Evolutionary conservation across 2,113 vertebrate genomes (phyloP).

Genomic region (Tretioscincus oriximinensis): DNA sequence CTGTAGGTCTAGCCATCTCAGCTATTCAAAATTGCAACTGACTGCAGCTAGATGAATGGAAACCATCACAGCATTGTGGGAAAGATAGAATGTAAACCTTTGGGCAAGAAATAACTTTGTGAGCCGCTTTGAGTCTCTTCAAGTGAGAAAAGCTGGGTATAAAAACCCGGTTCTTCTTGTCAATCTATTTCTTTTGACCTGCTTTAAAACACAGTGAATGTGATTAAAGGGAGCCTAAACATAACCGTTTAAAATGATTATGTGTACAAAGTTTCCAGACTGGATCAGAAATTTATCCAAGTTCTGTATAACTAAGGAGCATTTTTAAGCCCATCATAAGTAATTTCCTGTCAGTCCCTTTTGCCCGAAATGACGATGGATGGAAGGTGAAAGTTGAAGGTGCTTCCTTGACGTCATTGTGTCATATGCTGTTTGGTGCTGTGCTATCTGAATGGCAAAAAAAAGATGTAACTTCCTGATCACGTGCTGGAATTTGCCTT

Average conservation of each 20-base stretch:
- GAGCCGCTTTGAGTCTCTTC: too few species aligned
- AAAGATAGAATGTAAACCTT: too few species aligned
- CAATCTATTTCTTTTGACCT: too few species aligned
- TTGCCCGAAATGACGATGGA: too few species aligned
- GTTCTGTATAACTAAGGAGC: neutral
- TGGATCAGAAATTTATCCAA: neutral
- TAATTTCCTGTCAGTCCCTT: neutral
- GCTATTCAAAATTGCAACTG: too few species aligned
- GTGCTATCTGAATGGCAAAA: neutral
- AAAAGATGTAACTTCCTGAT: slow-evolving; percentile 2
- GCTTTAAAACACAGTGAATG: neutral
- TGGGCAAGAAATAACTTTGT: too few species aligned
- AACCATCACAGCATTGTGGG: too few species aligned
- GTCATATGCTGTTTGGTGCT: neutral
- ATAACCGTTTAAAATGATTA: neutral
- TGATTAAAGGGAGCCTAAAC: neutral
- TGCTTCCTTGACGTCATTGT: neutral
- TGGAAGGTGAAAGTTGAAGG: too few species aligned
- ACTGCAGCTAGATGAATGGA: too few species aligned
- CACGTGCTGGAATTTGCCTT: neutral
- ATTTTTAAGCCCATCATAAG: neutral
- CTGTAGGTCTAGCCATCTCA: too few species aligned
- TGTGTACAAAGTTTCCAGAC: neutral
- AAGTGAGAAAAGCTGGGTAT: too few species aligned
- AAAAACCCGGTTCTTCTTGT: too few species aligned